Evolutionary conservation across 2,888 invertebrate species (phyloP).

Genomic region (Autographa pulchrina): DNA sequence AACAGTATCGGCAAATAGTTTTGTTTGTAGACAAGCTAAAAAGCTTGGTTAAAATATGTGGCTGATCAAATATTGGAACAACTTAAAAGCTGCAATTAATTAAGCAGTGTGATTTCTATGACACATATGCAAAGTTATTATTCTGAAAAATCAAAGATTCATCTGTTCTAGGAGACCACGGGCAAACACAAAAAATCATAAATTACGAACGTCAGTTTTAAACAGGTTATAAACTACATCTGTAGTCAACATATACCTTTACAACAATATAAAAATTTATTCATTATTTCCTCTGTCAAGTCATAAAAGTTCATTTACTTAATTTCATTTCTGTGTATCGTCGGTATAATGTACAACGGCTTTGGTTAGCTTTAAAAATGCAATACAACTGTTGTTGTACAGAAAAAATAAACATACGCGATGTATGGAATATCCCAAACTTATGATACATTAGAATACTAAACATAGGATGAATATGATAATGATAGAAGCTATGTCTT

Average conservation of each 20-base stretch:
- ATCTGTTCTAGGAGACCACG: conserved; percentile 73
- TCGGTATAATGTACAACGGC: conserved; percentile 70
- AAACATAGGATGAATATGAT: conserved; percentile 69
- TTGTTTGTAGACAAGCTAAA: not conserved
- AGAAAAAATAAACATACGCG: conserved; percentile 70
- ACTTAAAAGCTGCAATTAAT: not conserved
- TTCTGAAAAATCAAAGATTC: conserved; percentile 22
- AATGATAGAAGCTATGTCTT: conserved; percentile 76
- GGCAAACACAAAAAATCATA: conserved; percentile 79
- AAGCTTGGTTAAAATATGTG: not conserved
- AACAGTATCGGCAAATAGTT: not conserved
- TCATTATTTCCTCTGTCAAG: conserved; percentile 70
- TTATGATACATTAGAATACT: conserved; percentile 63
- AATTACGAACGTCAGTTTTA: conserved; percentile 80
- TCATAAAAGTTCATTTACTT: conserved; percentile 81
- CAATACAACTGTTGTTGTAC: conserved; percentile 70
- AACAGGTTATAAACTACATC: conserved; percentile 75
- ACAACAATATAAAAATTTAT: conserved; percentile 71
- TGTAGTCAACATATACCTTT: conserved; percentile 69
- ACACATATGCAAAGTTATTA: no score
- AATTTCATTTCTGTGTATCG: conserved; percentile 78
- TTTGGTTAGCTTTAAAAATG: conserved; percentile 71
- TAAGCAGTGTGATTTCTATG: not conserved
- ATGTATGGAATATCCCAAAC: conserved; percentile 66
- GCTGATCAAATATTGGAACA: not conserved